Evolutionary conservation across 2,113 vertebrate genomes (phyloP).

Genomic region (Narcine bancroftii): DNA sequence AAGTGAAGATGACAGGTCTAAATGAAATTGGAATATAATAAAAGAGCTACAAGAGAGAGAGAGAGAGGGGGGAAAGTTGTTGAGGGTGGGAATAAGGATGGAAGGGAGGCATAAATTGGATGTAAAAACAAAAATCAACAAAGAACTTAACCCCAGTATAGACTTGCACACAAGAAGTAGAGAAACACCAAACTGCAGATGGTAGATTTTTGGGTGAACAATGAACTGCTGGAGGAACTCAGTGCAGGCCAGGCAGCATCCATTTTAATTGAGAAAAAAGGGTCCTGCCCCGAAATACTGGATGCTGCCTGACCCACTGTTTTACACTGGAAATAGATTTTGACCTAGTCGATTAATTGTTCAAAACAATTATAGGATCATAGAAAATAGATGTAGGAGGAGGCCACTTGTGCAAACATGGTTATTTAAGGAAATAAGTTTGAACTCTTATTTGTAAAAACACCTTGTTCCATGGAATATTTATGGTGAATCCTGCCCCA

Average conservation of each 20-base stretch:
- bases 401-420: too few relatives aligned
- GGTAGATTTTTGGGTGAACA: too few relatives aligned
- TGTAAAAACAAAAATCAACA: background rate
- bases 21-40: background rate
- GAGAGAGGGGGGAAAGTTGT: background rate
- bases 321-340: background rate
- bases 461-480: conserved; percentile 94
- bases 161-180: too few relatives aligned
- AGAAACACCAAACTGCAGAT: too few relatives aligned
- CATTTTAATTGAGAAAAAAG: too few relatives aligned
- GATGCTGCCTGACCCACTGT: too few relatives aligned
- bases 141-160: background rate
- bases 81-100: too few relatives aligned
- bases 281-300: too few relatives aligned
- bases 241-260: too few relatives aligned
- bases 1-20: background rate
- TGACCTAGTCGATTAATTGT: background rate
- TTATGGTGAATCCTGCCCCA: conserved; percentile 80
- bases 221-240: too few relatives aligned
- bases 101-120: background rate
- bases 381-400: too few relatives aligned
- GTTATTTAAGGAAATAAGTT: background rate
- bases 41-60: background rate
- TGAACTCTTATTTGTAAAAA: background rate
- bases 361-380: too few relatives aligned